These are phyloP conservation scores for Nycteola revayana DNA, from an alignment of 2,888 invertebrate species.

Conservation along the genomic window DNA sequence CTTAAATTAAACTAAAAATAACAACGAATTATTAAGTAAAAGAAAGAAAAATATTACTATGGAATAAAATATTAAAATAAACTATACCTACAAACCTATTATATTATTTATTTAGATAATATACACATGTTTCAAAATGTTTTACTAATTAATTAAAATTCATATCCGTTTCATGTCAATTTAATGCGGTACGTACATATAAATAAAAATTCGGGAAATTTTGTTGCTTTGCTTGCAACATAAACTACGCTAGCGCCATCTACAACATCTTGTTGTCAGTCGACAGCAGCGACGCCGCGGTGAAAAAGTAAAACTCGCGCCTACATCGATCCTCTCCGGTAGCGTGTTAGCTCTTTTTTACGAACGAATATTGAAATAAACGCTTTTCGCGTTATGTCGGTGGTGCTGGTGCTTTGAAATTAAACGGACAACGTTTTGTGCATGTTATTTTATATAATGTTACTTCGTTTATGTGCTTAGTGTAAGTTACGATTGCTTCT, in stretches of 20 bases:
- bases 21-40: too few species aligned
- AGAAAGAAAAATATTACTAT: too few species aligned
- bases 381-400: slow-evolving; percentile 67
- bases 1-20: too few species aligned
- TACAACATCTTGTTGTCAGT: slow-evolving; percentile 38
- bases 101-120: too few species aligned
- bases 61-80: too few species aligned
- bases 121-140: too few species aligned
- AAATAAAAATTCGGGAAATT: background rate
- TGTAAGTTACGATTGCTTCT: slow-evolving; percentile 62
- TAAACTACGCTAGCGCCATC: slow-evolving; percentile 46
- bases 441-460: slow-evolving; percentile 65
- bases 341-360: slow-evolving; percentile 59
- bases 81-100: too few species aligned
- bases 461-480: slow-evolving; percentile 73
- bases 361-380: slow-evolving; percentile 68
- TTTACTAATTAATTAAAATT: too few species aligned
- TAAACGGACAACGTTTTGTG: slow-evolving; percentile 58
- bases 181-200: too few species aligned
- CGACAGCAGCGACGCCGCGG: slow-evolving; percentile 53
- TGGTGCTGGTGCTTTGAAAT: slow-evolving; percentile 74
- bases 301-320: slow-evolving; percentile 57
- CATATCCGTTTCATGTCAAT: too few species aligned
- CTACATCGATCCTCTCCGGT: slow-evolving; percentile 76
- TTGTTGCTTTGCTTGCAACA: slow-evolving; percentile 34